Evolutionary conservation across 2,113 vertebrate species (phyloP).

Genomic region (Prunella himalayana): DNA sequence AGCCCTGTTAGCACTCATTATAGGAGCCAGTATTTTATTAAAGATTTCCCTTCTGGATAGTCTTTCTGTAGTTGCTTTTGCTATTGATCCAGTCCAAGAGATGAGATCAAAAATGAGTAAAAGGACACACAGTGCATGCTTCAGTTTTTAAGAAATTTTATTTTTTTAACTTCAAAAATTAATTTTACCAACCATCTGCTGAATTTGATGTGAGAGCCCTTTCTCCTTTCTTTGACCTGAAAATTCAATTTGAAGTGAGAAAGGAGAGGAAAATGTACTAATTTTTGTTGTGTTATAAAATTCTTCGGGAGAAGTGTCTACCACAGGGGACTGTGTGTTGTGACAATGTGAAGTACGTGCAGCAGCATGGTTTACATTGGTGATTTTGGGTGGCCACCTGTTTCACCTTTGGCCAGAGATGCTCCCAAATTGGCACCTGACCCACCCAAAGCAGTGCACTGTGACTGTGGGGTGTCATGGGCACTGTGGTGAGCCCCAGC

Average conservation of each 20-base stretch:
- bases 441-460: neutral
- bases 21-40: neutral
- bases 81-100: neutral
- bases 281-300: neutral
- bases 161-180: neutral
- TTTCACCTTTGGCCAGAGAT: neutral
- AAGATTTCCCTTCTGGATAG: neutral
- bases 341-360: fast-evolving
- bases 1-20: neutral
- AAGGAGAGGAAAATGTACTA: neutral
- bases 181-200: neutral
- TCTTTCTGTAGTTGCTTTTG: neutral
- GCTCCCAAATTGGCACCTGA: neutral
- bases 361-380: neutral
- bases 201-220: neutral
- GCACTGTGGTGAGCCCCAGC: neutral
- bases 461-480: fast-evolving
- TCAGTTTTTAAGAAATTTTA: neutral
- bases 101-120: neutral
- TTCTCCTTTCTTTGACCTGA: neutral
- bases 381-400: fast-evolving
- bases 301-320: neutral
- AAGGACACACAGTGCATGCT: neutral
- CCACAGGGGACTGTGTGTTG: fast-evolving
- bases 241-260: neutral